phyloP scores from a whole-genome alignment of 2,888 invertebrate genomes.

The Clusia tigrina region DNA sequence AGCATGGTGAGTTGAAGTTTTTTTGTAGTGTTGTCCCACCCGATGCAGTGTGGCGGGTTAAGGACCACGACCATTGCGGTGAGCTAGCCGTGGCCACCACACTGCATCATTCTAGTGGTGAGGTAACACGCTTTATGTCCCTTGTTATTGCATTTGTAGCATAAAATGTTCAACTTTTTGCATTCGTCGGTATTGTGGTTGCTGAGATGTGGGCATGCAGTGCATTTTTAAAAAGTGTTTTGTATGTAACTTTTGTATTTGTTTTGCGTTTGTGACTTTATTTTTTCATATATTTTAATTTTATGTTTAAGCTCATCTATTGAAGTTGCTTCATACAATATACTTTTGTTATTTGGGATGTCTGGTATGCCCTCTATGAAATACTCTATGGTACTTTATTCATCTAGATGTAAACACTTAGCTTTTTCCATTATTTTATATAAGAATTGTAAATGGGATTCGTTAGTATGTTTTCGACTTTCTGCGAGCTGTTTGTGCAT shows the following conservation, averaged over 20 bases:
- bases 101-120: too few relatives aligned
- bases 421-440: neutral
- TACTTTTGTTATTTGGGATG: neutral
- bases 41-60: too few relatives aligned
- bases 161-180: neutral
- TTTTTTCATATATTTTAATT: too few relatives aligned
- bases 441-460: neutral
- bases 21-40: too few relatives aligned
- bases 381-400: neutral
- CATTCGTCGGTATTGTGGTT: neutral
- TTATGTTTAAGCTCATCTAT: too few relatives aligned
- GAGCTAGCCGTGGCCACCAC: too few relatives aligned
- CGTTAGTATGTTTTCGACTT: neutral
- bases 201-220: conserved; percentile 7
- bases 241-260: neutral
- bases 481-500: neutral
- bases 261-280: too few relatives aligned
- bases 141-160: neutral
- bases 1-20: too few relatives aligned
- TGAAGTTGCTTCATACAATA: neutral
- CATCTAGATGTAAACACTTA: neutral
- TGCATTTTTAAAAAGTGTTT: conserved; percentile 19
- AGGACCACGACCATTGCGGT: too few relatives aligned
- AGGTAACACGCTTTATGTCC: too few relatives aligned
- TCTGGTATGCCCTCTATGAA: conserved; percentile 11